Percentiles rank a stretch among this genome's conserved stretches.
Evolutionary conservation across 2,113 vertebrate genomes (phyloP).

Genomic region (Pachycephala philippinensis): DNA sequence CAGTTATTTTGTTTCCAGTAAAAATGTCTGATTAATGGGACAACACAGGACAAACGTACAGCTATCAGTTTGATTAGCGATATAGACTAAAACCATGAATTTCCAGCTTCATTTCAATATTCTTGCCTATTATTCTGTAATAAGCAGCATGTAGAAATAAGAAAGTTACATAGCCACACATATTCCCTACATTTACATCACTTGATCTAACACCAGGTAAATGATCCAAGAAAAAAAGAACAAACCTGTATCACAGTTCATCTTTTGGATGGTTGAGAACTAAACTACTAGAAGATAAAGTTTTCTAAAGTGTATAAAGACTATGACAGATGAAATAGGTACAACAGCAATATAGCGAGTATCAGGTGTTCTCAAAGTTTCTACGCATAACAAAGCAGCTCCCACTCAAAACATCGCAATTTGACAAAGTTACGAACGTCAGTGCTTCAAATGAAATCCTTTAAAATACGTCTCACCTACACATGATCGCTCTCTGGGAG

Average conservation of each 20-base stretch:
- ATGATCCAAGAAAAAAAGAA: not conserved
- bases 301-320: not conserved
- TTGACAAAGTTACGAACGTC: not conserved
- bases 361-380: slow-evolving; percentile 13
- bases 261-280: not conserved
- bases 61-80: not conserved
- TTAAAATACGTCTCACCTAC: not conserved
- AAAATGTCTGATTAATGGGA: not conserved
- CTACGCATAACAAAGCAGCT: not conserved
- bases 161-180: not conserved
- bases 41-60: not conserved
- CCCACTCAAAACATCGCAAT: not conserved
- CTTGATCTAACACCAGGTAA: not conserved
- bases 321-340: not conserved
- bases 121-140: not conserved
- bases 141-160: not conserved
- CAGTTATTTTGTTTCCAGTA: not conserved
- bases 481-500: not conserved
- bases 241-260: not conserved
- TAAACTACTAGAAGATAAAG: not conserved
- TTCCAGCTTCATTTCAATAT: not conserved
- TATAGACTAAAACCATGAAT: not conserved
- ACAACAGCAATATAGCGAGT: not conserved
- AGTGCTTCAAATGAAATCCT: not conserved
- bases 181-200: not conserved